These are phyloP conservation scores for Clamator glandarius DNA, from an alignment of 2,797 vertebrate genomes.

Conservation along the genomic window DNA sequence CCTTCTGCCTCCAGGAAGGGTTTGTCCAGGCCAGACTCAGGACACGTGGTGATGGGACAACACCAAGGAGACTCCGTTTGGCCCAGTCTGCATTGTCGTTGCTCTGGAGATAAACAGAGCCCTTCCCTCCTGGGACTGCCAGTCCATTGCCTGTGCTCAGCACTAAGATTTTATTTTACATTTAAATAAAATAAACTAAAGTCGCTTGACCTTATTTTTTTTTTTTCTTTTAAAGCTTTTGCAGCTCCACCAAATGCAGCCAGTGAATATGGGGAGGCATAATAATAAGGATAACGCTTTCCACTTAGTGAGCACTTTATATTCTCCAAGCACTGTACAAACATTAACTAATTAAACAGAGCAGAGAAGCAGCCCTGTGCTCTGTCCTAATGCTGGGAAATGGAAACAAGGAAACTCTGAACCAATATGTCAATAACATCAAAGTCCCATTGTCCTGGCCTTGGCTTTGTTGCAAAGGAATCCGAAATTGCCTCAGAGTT, in stretches of 20 bases:
- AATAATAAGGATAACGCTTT: conserved; percentile 54
- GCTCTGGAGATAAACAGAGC: background rate
- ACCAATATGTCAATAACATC: conserved; percentile 69
- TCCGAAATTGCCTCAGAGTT: conserved; percentile 55
- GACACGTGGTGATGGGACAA: background rate
- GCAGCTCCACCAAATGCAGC: background rate
- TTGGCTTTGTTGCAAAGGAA: conserved; percentile 70
- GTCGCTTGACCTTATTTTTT: conserved; percentile 1
- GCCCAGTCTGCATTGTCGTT: rapidly evolving
- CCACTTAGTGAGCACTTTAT: conserved; percentile 62
- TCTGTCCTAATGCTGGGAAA: conserved; percentile 59
- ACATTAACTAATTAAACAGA: conserved; percentile 68
- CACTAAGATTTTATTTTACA: conserved; percentile 14
- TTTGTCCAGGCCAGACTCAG: background rate
- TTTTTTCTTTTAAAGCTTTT: conserved; percentile 29
- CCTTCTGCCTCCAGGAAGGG: background rate
- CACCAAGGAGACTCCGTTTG: background rate
- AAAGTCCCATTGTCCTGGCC: conserved; percentile 62
- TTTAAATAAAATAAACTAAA: conserved; percentile 54
- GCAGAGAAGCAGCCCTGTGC: conserved; percentile 43
- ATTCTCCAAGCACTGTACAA: conserved; percentile 65
- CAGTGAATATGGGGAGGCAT: conserved; percentile 39
- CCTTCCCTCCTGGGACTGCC: background rate
- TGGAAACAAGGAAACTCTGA: conserved; percentile 64
- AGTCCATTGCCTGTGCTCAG: background rate